Base-by-base conservation (phyloP, 2,113 vertebrate species). In the Channa maculata region DNA sequence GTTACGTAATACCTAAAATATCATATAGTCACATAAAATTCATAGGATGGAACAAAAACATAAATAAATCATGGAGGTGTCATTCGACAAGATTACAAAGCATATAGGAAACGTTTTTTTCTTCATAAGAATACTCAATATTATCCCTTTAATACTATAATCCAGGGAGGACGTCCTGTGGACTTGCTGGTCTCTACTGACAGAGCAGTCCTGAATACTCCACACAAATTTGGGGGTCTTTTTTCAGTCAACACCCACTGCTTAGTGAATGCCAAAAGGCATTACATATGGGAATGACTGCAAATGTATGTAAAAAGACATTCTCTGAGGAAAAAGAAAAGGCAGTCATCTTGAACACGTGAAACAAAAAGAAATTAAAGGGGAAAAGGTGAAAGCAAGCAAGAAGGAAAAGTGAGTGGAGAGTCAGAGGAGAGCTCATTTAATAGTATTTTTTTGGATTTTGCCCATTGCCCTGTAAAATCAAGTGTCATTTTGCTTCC, bases 211-310 rank as follows among this genome's bases (percentile, higher is more conserved):
- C 75, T 71, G 67, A 65, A 69, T 76, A 85, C 64, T 75, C 83
- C 84, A 87, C 78, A 85, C 89, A 90, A 55, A 90, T 90, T 85
- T 87, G 89, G 83, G 78, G 75, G 54, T 88, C 79, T 89, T 79
- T 81, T 79, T 82, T 79, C 78, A 76, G 86, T 71, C 83, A 72
- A 60, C 82, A 70, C 61, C 85, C 83, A 77, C 38, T 54, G 75
- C 77, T 84, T 79, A 71, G 79, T 75, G 79, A 91, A 89, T 93
- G 81, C 77, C 41, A 39, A 74, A 24, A 86, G 62, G 48, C 69
- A 69, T 92, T 89, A 77, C 82, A 46, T 77, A 80, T 58, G 76
- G 77, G 85, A 84, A 79, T 77, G 79, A 66, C 65, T 90, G 53
- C 8, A 71, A 45, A 88, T 48, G 24, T 73, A 72, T 59, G 51